phyloP scores from a whole-genome alignment of 1,140 invertebrate genomes.

The Eueides isabella region DNA sequence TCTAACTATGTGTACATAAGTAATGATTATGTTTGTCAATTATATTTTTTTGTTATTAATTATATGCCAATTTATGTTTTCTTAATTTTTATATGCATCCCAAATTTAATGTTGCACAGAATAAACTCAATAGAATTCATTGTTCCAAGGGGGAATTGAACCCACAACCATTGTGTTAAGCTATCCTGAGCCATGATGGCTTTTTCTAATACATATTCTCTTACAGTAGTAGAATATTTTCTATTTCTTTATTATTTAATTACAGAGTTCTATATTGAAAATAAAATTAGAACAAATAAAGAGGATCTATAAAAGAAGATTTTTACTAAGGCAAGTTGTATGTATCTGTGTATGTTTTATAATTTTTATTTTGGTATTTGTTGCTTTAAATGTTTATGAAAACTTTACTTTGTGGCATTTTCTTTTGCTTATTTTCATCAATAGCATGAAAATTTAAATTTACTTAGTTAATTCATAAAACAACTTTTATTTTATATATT shows the following conservation, averaged over 20 bases:
- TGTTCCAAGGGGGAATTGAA: no score
- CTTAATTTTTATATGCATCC: no score
- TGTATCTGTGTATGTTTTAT: slow-evolving; percentile 79
- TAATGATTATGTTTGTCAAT: no score
- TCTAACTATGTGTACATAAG: no score
- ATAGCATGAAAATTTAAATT: background rate
- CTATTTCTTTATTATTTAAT: slow-evolving; percentile 31
- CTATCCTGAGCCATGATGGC: no score
- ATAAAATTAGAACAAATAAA: slow-evolving; percentile 88
- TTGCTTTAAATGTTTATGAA: slow-evolving; percentile 9
- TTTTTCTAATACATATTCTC: background rate
- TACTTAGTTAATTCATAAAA: background rate
- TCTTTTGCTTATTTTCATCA: background rate
- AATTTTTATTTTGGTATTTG: slow-evolving; percentile 42
- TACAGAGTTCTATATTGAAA: slow-evolving; percentile 91
- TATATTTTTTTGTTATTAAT: no score
- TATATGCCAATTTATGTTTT: no score
- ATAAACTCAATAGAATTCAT: no score
- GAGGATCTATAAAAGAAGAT: slow-evolving; percentile 90
- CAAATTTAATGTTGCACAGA: no score
- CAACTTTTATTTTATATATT: background rate
- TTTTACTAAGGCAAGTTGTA: slow-evolving; percentile 92
- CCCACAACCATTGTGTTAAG: no score
- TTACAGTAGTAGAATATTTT: background rate
- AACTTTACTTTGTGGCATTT: background rate